Evolutionary conservation across 2,113 vertebrate species (phyloP).

Genomic region (Greenwoodochromis staneri): DNA sequence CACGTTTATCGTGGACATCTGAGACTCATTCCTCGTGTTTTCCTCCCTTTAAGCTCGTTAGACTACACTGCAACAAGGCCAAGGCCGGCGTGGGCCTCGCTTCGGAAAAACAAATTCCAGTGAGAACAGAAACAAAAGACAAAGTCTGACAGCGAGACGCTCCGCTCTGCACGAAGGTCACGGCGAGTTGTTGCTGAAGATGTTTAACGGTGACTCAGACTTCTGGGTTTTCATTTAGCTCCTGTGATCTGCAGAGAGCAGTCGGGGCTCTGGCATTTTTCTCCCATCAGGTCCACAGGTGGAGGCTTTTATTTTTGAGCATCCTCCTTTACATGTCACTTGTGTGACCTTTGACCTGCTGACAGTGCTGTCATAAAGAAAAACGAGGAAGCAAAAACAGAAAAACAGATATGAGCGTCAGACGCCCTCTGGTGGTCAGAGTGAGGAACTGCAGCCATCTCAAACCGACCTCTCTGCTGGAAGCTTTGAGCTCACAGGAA

Average conservation of each 20-base stretch:
- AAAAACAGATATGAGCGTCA: accelerated
- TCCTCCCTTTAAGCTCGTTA: background rate
- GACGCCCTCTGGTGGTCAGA: background rate
- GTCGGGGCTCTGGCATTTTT: background rate
- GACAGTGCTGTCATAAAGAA: background rate
- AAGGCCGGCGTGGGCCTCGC: background rate
- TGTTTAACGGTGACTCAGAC: background rate
- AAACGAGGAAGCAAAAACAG: background rate
- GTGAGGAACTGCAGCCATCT: background rate
- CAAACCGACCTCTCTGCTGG: background rate
- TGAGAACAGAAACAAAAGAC: background rate
- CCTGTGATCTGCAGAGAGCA: background rate
- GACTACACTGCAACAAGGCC: background rate
- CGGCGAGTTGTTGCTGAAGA: background rate
- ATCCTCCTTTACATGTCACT: background rate
- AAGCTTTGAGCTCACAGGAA: accelerated
- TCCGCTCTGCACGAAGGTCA: background rate
- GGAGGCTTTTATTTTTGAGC: background rate
- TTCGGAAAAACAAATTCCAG: background rate
- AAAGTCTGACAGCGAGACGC: background rate
- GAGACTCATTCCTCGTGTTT: background rate
- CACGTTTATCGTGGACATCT: background rate
- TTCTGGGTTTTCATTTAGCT: background rate
- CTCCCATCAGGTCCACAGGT: background rate
- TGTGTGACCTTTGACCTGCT: background rate